A percentile compares a stretch with the other conserved stretches of the same genome.
Evolutionary conservation across 2,113 vertebrate genomes (phyloP).

Genomic region (Haemorhous mexicanus): DNA sequence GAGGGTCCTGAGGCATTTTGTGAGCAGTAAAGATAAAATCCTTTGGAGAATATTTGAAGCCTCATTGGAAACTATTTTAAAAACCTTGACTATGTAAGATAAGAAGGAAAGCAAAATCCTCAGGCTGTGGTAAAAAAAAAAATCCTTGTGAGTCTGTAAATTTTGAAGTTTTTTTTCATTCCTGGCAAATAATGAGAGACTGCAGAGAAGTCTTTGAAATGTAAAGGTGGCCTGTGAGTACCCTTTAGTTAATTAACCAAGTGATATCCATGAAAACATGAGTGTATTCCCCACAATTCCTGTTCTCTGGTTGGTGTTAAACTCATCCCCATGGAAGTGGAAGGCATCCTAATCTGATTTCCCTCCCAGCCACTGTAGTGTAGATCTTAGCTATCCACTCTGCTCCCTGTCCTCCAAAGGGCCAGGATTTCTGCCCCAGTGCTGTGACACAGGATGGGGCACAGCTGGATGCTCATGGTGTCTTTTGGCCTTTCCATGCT

Average conservation of each 20-base stretch:
- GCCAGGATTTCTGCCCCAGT: background rate
- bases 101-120: background rate
- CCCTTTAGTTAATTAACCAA: background rate
- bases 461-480: accelerated
- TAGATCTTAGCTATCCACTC: background rate
- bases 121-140: background rate
- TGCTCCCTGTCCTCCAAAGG: background rate
- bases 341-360: background rate
- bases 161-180: background rate
- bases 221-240: background rate
- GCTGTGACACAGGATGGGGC: background rate
- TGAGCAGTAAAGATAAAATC: background rate
- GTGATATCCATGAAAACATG: background rate
- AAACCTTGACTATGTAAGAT: background rate
- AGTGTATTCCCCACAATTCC: background rate
- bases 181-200: background rate
- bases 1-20: background rate
- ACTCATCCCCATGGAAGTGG: background rate
- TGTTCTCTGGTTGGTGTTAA: background rate
- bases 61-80: background rate
- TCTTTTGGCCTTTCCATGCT: background rate
- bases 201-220: background rate
- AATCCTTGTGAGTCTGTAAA: background rate
- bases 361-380: background rate
- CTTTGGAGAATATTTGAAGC: background rate